Base-by-base conservation (phyloP, 2,888 invertebrate genomes). In the Nymphalis urticae region DNA sequence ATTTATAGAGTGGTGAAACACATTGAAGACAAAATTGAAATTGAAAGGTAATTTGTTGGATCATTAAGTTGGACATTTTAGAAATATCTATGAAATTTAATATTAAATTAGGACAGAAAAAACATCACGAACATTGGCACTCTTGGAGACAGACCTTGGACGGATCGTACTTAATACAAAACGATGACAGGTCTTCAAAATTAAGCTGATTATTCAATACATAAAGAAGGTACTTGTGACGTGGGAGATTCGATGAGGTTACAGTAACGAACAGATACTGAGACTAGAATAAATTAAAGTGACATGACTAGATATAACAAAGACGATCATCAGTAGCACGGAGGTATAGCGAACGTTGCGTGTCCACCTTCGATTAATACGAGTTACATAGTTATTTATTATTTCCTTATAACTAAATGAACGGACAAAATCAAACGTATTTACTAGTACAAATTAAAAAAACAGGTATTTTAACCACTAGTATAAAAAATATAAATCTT, bases 161-260 rank as follows among this genome's bases (percentile, higher is more conserved):
- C 88, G 88, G 88, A 88, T 86, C 84, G 80, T 81, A 82, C 82
- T 80, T 77, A 79, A 82, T 75, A 79, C 73, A 79, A 75, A 77
- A 75, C 70, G 75, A 79, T 77, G 73, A 73, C 62, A 64, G 68
- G 71, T 59, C 66, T 67, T 64, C 17, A 70, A 47, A 67, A 68
- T 65, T 61, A 65, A 71, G 66, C 62, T 67, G 64, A 68, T 59
- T 62, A 54, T 42, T 59, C 48, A 59, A 64, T 66, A 66, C 32
- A 61, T 24, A 70, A 64, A 56, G 19, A 58, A 53, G 66, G 64
- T 66, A 66, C 64, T 48, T 66, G 63, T 60, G 56, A 70, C 61
- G 42, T 48, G 60, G 61, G 48, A 59, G 32, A 62, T 62, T 50
- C 50, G 21, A 19, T 51, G 53, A 50, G 48, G 21, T 50, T 36